A percentile compares a stretch with the other conserved stretches of the same genome.
phyloP scores from a whole-genome alignment of 2,888 invertebrate genomes.

The Itoplectis maculator region DNA sequence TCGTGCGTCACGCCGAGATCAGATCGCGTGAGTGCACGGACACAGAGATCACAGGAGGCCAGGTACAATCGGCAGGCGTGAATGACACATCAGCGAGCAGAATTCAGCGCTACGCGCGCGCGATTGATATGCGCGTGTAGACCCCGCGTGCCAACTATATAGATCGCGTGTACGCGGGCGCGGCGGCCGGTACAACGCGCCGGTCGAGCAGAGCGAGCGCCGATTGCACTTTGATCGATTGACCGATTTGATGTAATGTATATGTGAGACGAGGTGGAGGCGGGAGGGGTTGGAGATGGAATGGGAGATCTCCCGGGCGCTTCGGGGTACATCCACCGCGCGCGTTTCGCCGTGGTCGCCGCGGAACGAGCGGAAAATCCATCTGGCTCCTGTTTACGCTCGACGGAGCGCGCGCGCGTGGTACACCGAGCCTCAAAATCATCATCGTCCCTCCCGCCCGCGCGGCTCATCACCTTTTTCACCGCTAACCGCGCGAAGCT shows the following conservation, averaged over 20 bases:
- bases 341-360: constrained; percentile 18
- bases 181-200: background rate
- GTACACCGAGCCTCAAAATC: background rate
- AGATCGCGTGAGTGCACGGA: background rate
- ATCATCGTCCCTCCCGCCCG: background rate
- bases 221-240: constrained; percentile 49
- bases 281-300: background rate
- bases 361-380: constrained; percentile 56
- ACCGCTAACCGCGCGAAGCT: background rate
- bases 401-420: background rate
- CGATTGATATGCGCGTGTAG: background rate
- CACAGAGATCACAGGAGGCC: background rate
- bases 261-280: no score
- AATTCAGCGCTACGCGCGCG: background rate
- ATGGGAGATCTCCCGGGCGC: constrained; percentile 5
- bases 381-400: constrained; percentile 62
- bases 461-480: background rate
- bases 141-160: background rate
- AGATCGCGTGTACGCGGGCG: background rate
- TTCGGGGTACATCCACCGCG: background rate
- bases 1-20: background rate
- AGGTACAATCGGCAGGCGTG: constrained; percentile 15
- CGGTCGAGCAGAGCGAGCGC: constrained; percentile 23
- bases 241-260: constrained; percentile 66
- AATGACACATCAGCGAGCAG: constrained; percentile 12